Base-by-base conservation (phyloP, 2,113 vertebrate genomes). In the Prunella fulvescens region DNA sequence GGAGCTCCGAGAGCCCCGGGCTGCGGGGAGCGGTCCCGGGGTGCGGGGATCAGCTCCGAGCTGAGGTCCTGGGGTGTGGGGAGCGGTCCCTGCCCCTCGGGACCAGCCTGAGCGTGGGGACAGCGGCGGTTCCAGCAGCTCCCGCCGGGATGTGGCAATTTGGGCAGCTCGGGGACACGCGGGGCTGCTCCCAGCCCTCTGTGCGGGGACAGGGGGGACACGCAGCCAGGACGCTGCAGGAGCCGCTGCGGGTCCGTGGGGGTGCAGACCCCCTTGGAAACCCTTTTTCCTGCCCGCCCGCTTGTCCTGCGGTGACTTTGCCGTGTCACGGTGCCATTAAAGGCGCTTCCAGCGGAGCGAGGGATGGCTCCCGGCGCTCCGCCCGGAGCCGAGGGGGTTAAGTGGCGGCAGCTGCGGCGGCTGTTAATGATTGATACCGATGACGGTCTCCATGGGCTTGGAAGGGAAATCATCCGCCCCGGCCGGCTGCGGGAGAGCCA, bases 381-480 rank as follows among this genome's bases (percentile, higher is more conserved):
- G 24, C 83, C 84, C 23, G 90, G 97, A 37, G 80, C 89, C 9
- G 93, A 98, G 95, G 91, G 97, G 96, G 98, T 98, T 98, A 98
- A 98, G 72, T 24, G 87, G 90, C 39, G 89, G 90, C 94, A 81
- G 95, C 96, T 35, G 88, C 96, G 87, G 91, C 73, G 95, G 84
- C 96, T 90, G 97, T 98, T 98, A 98, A 98, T 98, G 98, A 98
- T 98, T 98, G 97, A 97, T 98, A 91, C 92, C 96, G 26, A 31
- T 70, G 91, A 79, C 94, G 88, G 90, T 96, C 95, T 97, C 92
- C 81, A 11, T 9, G 87, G 92, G 93, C 86, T 94, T 60, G 93
- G 95, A 62, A 97, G 91, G 91, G 92, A 96, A 89, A 97, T 67
- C 77, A 85, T 90, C 92, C 31, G 31, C 73, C 72, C 85, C 16